These are phyloP conservation scores for Vulpes ferrilata DNA, from an alignment of 2,113 vertebrate species.

Conservation along the genomic window DNA sequence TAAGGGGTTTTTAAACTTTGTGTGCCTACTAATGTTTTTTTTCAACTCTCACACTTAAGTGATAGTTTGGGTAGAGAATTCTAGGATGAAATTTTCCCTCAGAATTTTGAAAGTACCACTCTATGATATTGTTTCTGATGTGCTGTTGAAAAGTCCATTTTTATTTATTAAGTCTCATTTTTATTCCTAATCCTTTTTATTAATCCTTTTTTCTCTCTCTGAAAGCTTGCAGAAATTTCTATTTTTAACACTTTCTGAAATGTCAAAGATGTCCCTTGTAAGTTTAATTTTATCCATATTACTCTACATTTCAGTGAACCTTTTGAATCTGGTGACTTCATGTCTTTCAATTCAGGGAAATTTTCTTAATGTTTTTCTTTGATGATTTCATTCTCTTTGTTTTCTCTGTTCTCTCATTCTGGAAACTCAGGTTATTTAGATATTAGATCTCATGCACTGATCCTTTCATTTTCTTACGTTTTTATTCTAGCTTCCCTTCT, in stretches of 20 bases:
- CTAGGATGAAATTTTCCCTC: neutral
- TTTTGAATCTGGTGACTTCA: neutral
- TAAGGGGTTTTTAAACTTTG: neutral
- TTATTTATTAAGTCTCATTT: too few species aligned
- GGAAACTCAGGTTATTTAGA: neutral
- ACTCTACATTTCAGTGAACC: neutral
- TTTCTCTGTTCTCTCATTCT: conserved; percentile 1
- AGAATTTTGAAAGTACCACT: neutral
- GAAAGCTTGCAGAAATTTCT: neutral
- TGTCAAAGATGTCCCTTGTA: neutral
- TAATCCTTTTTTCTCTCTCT: neutral
- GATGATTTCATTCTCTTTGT: neutral
- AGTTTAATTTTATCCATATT: neutral
- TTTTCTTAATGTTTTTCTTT: neutral
- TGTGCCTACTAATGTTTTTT: neutral
- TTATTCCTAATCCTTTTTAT: neutral
- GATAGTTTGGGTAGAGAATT: neutral
- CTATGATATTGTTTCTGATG: neutral
- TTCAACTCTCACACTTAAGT: neutral
- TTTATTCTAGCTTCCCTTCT: neutral
- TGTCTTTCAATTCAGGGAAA: neutral
- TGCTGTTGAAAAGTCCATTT: neutral
- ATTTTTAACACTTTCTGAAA: neutral
- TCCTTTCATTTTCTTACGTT: neutral
- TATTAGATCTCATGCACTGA: neutral